Conservation (phyloP, 2,797 vertebrate genomes). For the Picus viridis region DNA sequence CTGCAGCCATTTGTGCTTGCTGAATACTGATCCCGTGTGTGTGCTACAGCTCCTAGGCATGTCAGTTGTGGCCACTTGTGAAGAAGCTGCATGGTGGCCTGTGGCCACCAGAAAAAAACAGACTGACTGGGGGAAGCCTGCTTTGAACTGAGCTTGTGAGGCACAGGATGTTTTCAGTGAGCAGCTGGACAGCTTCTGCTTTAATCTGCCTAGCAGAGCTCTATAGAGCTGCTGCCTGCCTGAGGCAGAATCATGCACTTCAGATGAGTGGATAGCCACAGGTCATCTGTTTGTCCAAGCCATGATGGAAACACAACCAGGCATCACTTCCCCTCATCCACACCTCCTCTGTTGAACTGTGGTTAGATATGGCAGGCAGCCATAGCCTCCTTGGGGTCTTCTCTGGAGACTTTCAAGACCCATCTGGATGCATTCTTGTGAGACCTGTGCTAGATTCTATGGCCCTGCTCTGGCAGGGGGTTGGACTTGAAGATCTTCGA, state of each 20-base stretch:
- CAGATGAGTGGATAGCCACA: fast-evolving
- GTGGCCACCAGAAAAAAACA: not conserved
- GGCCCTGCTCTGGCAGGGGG: too few relatives aligned
- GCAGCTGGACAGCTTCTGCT: fast-evolving
- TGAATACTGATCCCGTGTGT: fast-evolving
- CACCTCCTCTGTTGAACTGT: not conserved
- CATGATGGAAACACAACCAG: fast-evolving
- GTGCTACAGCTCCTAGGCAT: fast-evolving
- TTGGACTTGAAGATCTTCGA: too few relatives aligned
- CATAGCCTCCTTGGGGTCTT: not conserved
- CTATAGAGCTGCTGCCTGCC: not conserved
- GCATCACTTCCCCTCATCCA: not conserved
- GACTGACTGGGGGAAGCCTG: not conserved
- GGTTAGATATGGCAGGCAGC: not conserved
- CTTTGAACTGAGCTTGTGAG: not conserved
- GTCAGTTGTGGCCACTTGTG: not conserved
- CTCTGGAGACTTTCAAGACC: too few relatives aligned
- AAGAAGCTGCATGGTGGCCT: not conserved
- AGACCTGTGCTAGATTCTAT: too few relatives aligned
- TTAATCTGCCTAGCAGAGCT: not conserved
- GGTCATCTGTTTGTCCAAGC: not conserved
- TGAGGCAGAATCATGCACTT: not conserved
- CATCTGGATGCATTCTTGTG: too few relatives aligned
- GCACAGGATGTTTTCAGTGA: not conserved
- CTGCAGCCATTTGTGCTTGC: not conserved